These are phyloP conservation scores for Pyxicephalus adspersus DNA, from an alignment of 2,113 vertebrate genomes.

Conservation along the genomic window DNA sequence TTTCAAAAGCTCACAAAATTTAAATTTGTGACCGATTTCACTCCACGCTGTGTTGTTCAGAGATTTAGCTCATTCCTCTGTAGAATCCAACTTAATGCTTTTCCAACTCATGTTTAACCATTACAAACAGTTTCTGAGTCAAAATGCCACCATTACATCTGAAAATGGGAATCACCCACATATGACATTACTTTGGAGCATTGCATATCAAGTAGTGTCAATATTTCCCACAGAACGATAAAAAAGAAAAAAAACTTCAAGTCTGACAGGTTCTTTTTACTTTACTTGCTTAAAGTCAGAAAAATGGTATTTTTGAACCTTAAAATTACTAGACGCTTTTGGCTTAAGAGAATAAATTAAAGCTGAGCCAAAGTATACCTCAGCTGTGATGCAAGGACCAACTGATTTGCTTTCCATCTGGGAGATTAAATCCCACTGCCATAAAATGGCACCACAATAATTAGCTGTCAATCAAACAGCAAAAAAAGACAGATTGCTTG, in stretches of 20 bases:
- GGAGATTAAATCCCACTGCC: slow-evolving; percentile 85
- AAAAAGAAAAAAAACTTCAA: slow-evolving; percentile 63
- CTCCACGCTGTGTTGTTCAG: slow-evolving; percentile 57
- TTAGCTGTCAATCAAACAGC: slow-evolving; percentile 81
- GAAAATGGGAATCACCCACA: slow-evolving; percentile 61
- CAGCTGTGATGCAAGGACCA: slow-evolving; percentile 83
- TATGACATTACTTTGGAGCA: slow-evolving; percentile 58
- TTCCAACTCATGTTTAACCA: slow-evolving; percentile 71
- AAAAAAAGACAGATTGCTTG: slow-evolving; percentile 62
- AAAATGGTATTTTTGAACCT: slow-evolving; percentile 82
- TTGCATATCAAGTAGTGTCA: slow-evolving; percentile 48
- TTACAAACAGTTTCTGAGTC: slow-evolving; percentile 59
- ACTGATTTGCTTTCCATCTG: slow-evolving; percentile 93
- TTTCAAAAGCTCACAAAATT: slow-evolving; percentile 60
- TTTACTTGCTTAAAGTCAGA: slow-evolving; percentile 70
- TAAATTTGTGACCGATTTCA: slow-evolving; percentile 67
- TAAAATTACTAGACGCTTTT: slow-evolving; percentile 77
- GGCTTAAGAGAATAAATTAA: slow-evolving; percentile 94
- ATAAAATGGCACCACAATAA: slow-evolving; percentile 79
- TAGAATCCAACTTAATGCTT: slow-evolving; percentile 64
- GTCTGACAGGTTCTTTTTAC: slow-evolving; percentile 59
- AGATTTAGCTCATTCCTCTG: slow-evolving; percentile 60
- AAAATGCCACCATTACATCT: slow-evolving; percentile 56
- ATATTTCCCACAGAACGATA: not conserved
- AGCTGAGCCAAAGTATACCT: slow-evolving; percentile 79